Conservation (phyloP, 2,888 invertebrate species). For the Phyllotreta striolata region DNA sequence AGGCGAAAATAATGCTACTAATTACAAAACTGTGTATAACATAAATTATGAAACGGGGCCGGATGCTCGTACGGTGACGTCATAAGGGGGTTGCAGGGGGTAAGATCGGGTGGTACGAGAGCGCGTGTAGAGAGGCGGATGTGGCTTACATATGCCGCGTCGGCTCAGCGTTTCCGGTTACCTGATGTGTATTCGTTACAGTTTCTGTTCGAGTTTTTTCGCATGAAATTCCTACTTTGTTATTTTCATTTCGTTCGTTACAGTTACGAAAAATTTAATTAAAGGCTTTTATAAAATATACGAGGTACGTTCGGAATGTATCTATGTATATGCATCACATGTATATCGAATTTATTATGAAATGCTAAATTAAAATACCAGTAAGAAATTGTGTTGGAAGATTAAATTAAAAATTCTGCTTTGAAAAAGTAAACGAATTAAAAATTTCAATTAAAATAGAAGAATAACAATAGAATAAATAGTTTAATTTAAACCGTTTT, state of each 20-base stretch:
- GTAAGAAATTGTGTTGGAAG: too few relatives aligned
- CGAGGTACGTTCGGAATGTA: too few relatives aligned
- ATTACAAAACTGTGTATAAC: constrained; percentile 47
- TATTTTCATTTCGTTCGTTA: constrained; percentile 11
- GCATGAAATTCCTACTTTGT: constrained; percentile 15
- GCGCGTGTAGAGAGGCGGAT: constrained; percentile 51
- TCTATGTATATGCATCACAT: too few relatives aligned
- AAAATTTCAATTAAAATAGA: too few relatives aligned
- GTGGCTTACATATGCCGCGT: constrained; percentile 59
- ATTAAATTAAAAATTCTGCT: too few relatives aligned
- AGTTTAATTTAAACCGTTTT: too few relatives aligned
- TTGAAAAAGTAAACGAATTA: too few relatives aligned
- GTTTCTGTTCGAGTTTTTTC: constrained; percentile 16
- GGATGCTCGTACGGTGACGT: constrained; percentile 46
- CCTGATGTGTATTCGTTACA: constrained; percentile 52
- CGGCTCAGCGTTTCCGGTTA: constrained; percentile 58
- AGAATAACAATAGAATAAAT: too few relatives aligned
- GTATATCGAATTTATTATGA: too few relatives aligned
- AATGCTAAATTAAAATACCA: too few relatives aligned
- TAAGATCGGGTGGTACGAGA: constrained; percentile 42
- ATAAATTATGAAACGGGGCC: constrained; percentile 46
- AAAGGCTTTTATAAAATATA: too few relatives aligned
- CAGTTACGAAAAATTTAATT: background rate
- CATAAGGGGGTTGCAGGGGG: constrained; percentile 48
- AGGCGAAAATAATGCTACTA: constrained; percentile 36